These are phyloP conservation scores for Acrocephalus kingi DNA, from an alignment of 2,113 vertebrate species.

Conservation along the genomic window DNA sequence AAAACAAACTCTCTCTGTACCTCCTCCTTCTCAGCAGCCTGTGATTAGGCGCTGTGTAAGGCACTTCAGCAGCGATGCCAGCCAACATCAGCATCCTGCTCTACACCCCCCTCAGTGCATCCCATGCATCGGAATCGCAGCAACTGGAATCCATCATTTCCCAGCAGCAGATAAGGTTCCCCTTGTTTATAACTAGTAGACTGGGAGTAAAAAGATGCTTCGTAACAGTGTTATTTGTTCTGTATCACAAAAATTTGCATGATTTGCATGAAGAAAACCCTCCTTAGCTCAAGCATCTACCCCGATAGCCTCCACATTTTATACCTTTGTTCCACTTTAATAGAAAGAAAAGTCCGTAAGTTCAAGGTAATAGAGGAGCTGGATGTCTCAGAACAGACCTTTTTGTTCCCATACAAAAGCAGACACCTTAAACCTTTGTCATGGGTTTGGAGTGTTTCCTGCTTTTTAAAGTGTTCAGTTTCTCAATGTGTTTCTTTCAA, in stretches of 20 bases:
- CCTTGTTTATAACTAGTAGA: not conserved
- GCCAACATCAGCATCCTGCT: not conserved
- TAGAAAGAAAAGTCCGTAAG: not conserved
- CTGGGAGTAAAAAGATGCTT: not conserved
- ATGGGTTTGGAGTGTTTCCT: not conserved
- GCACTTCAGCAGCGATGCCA: not conserved
- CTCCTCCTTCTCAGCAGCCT: constrained; percentile 8
- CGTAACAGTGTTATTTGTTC: not conserved
- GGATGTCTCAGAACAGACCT: not conserved
- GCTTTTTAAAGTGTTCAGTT: not conserved
- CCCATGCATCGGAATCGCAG: not conserved
- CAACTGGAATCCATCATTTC: not conserved
- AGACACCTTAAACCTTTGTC: not conserved
- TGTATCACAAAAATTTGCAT: not conserved
- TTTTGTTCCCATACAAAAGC: not conserved
- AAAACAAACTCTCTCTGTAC: not conserved
- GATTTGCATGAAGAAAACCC: not conserved
- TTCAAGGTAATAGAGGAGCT: not conserved
- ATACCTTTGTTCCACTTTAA: not conserved
- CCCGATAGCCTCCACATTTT: not conserved
- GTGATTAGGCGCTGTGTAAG: not conserved
- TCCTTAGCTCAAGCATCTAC: not conserved
- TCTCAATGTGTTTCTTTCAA: not conserved
- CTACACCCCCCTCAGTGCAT: not conserved
- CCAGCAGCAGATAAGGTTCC: not conserved